Percentiles rank a stretch among this genome's conserved stretches.
These are phyloP conservation scores for Diprion similis DNA, from an alignment of 1,140 invertebrate genomes.

Conservation along the genomic window DNA sequence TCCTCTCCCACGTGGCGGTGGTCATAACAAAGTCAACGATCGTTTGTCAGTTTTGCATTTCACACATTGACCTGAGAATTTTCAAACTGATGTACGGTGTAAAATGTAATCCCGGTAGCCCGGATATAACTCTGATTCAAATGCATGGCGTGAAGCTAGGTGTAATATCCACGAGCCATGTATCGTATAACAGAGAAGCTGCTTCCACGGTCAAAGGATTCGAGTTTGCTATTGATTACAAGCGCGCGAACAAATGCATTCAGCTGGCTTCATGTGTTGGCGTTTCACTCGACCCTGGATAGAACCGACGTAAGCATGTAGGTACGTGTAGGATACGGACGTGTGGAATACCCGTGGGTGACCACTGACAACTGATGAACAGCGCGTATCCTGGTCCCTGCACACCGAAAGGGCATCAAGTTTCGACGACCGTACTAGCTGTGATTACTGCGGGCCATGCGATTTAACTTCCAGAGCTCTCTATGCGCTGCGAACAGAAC, in stretches of 20 bases:
- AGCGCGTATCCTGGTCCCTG: not conserved
- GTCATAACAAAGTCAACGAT: too few species aligned
- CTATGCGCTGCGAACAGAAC: not conserved
- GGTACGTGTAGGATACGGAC: too few species aligned
- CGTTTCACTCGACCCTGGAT: not conserved
- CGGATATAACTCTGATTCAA: too few species aligned
- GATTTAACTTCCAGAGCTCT: conserved; percentile 12
- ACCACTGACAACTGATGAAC: not conserved
- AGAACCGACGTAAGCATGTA: too few species aligned
- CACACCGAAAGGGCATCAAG: conserved; percentile 11
- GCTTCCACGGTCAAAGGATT: not conserved
- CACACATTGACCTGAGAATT: too few species aligned
- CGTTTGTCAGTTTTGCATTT: too few species aligned
- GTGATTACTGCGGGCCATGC: not conserved
- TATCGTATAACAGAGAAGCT: too few species aligned
- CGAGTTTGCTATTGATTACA: not conserved
- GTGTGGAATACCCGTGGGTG: not conserved
- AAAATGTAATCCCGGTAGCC: too few species aligned
- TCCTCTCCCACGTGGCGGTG: too few species aligned
- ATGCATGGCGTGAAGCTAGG: too few species aligned
- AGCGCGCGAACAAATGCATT: not conserved
- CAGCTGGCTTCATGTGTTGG: not conserved
- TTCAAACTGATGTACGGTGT: too few species aligned
- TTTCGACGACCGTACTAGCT: not conserved
- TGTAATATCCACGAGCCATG: too few species aligned